phyloP scores from a whole-genome alignment of 2,113 vertebrate genomes.

The Sciurus niger region DNA sequence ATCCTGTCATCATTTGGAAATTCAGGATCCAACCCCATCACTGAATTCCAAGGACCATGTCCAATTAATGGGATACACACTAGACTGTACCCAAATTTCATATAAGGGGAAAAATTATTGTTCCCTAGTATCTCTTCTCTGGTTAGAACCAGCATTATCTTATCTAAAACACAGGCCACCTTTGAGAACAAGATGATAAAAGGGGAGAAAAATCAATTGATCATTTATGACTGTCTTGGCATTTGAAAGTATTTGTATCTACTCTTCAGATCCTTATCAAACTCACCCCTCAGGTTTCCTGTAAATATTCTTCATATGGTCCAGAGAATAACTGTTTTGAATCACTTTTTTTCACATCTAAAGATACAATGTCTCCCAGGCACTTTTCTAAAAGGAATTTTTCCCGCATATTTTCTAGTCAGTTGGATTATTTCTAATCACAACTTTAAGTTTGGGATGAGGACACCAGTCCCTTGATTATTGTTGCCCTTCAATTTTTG shows the following conservation, averaged over 20 bases:
- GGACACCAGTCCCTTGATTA: conserved; percentile 41
- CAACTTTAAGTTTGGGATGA: conserved; percentile 36
- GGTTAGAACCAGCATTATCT: conserved; percentile 16
- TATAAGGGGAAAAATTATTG: conserved; percentile 43
- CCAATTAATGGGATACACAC: conserved; percentile 32
- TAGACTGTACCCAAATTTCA: not conserved
- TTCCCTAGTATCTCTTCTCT: conserved; percentile 41
- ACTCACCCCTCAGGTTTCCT: not conserved
- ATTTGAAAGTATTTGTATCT: not conserved
- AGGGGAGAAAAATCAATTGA: conserved; percentile 4
- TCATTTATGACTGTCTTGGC: conserved; percentile 3
- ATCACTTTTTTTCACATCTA: conserved; percentile 11
- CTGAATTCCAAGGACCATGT: conserved; percentile 1
- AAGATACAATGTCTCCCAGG: conserved; percentile 8
- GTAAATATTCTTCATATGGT: conserved; percentile 3
- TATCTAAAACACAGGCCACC: conserved; percentile 31
- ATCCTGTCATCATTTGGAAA: conserved; percentile 64
- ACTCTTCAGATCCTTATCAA: conserved; percentile 36
- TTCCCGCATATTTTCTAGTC: conserved; percentile 35
- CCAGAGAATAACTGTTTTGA: conserved; percentile 55
- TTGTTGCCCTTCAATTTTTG: conserved; percentile 33
- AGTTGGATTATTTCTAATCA: conserved; percentile 47
- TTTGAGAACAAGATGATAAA: conserved; percentile 65
- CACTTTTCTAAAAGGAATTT: conserved; percentile 67
- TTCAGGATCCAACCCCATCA: conserved; percentile 18